Percentiles rank a stretch among this genome's conserved stretches.
Evolutionary conservation across 2,888 invertebrate genomes (phyloP).

Genomic region (Agriopis aurantiaria): DNA sequence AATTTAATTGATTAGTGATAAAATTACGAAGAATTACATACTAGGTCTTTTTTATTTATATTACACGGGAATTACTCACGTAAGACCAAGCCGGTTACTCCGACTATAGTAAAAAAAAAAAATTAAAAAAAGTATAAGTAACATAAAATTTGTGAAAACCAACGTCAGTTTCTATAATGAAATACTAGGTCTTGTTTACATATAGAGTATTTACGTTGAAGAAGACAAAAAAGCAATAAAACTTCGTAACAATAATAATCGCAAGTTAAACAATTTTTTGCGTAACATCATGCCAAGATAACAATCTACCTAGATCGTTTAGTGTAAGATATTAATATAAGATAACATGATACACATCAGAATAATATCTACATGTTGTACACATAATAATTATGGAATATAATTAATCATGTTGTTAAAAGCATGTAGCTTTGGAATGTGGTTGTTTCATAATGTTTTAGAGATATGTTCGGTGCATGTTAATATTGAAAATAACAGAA

Average conservation of each 20-base stretch:
- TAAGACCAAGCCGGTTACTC: no score
- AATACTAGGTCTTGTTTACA: no score
- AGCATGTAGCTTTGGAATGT: constrained; percentile 22
- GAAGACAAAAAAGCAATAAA: not conserved
- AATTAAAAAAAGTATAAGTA: no score
- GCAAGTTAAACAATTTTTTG: constrained; percentile 10
- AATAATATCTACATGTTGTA: constrained; percentile 12
- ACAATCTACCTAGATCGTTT: constrained; percentile 7
- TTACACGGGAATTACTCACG: no score
- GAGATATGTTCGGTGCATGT: constrained; percentile 18
- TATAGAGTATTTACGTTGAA: no score
- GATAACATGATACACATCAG: constrained; percentile 19
- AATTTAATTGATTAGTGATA: no score
- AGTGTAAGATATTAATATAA: constrained; percentile 14
- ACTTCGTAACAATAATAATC: constrained; percentile 8
- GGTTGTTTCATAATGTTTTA: constrained; percentile 21
- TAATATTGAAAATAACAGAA: not conserved
- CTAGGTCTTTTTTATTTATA: no score
- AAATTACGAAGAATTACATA: no score
- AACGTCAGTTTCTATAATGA: no score
- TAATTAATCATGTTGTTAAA: constrained; percentile 21
- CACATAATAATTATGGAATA: constrained; percentile 19
- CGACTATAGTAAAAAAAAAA: no score
- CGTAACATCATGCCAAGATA: constrained; percentile 20
- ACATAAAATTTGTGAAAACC: no score